Conservation (phyloP, 2,797 vertebrate species). For the Cryptoprocta ferox region DNA sequence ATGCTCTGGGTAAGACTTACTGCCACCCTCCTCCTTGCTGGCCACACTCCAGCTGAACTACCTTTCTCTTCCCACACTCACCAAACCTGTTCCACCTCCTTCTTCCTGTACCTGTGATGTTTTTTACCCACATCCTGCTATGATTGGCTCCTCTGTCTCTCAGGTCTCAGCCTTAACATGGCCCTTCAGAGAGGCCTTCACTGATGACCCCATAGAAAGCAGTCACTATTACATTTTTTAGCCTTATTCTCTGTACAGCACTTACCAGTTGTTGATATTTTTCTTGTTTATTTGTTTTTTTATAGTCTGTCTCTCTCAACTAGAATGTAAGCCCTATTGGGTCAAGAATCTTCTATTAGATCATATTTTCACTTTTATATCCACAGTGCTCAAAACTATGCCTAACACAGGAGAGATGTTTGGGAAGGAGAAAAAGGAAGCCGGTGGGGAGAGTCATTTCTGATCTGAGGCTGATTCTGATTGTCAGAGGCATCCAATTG, state of each 20-base stretch:
- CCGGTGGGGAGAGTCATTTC: conserved; percentile 21
- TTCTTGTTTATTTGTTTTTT: background rate
- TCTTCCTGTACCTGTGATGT: background rate
- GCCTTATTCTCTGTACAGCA: background rate
- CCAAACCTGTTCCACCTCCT: background rate
- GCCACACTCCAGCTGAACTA: background rate
- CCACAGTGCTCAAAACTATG: background rate
- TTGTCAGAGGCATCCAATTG: conserved; percentile 59
- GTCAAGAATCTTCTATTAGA: background rate
- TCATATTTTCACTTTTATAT: background rate
- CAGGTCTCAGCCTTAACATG: background rate
- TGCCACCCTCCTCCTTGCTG: background rate
- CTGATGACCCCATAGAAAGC: background rate
- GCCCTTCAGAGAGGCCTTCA: background rate
- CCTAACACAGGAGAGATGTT: background rate
- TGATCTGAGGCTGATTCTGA: conserved; percentile 52
- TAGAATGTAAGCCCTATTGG: background rate
- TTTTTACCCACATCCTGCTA: background rate
- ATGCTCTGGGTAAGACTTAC: background rate
- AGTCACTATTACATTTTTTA: background rate
- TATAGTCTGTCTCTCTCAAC: background rate
- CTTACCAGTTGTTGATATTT: background rate
- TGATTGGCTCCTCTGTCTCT: background rate
- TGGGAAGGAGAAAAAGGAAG: background rate
- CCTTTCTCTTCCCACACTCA: background rate